Evolutionary conservation across 2,797 vertebrate genomes (phyloP), one percentile per base, ranked within the genome.

Genomic region (Setipinna tenuifilis): DNA sequence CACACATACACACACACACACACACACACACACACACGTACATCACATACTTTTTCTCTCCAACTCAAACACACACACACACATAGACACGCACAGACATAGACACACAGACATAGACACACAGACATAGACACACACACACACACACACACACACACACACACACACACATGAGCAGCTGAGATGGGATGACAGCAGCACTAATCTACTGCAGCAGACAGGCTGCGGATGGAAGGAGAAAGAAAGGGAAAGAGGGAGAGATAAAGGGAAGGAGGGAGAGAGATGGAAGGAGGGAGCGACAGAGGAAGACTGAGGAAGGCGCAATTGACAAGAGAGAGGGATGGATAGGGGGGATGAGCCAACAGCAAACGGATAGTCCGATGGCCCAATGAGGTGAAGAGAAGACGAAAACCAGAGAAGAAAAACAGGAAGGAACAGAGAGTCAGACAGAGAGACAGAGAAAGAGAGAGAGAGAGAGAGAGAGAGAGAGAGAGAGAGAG

Each of bases 171-270:
- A 65, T 11, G 23, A 11, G 23, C 23, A 14, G 62, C 11, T 28
- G 23, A 65, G 23, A 65, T 65, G 23, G 11, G 62, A 65, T 65
- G 62, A 28, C 62, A 65, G 62, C 62, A 65, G 10, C 23, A n/a
- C 62, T 65, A 65, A 65, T 65, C 62, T 65, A 65, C 62, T 65
- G 62, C 62, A 65, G 23, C 62, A 65, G 62, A 65, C 23, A 28
- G 62, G 23, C 23, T 14, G 28, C 12, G 62, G 62, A 65, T 28
- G 62, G 62, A 65, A 65, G 25, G 62, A 65, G 23, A 65, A 28
- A 65, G 23, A 65, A 25, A 28, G 3, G 23, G 61, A 65, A 10
- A 65, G 23, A 65, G 61, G 12, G n/a, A 65, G 61, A 65, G 61
- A 62, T n/a, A 25, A 19, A 61, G 61, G 23, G n/a, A 61, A n/a